Conservation (phyloP, 2,888 invertebrate genomes). For the Trimorus sp. region DNA sequence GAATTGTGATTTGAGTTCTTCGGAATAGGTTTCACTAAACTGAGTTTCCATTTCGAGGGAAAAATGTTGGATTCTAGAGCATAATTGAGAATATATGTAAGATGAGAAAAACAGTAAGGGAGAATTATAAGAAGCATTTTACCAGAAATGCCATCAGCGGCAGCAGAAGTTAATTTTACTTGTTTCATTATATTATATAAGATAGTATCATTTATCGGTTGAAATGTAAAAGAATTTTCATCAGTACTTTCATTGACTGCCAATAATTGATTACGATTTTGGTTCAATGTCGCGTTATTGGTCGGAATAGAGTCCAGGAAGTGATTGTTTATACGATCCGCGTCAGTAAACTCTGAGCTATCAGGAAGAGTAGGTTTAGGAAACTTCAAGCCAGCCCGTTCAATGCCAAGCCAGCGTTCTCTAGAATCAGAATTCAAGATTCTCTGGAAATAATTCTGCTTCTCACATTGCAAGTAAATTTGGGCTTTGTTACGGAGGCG, state of each 20-base stretch:
- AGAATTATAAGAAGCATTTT: constrained; percentile 2
- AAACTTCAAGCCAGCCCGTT: no score
- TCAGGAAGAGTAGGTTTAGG: no score
- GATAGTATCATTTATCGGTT: not conserved
- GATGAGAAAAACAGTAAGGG: constrained; percentile 5
- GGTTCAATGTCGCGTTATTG: not conserved
- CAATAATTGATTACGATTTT: not conserved
- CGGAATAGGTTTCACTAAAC: constrained; percentile 1
- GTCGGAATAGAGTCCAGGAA: no score
- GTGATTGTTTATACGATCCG: no score
- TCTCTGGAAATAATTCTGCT: no score
- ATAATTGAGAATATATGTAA: constrained; percentile 6
- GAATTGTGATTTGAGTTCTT: not conserved
- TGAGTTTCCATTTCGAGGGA: constrained; percentile 13
- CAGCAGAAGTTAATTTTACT: constrained; percentile 18
- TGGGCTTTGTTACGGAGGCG: no score
- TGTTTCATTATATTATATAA: constrained; percentile 5
- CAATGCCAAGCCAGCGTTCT: no score
- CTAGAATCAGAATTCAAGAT: no score
- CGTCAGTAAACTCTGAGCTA: no score
- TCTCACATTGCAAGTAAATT: no score
- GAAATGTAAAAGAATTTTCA: not conserved
- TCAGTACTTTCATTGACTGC: not conserved
- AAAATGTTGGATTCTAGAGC: not conserved
- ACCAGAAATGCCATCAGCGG: constrained; percentile 17